Percentiles rank a stretch among this genome's conserved stretches.
These are phyloP conservation scores for Phycodurus eques DNA, from an alignment of 2,113 vertebrate species.

Conservation along the genomic window DNA sequence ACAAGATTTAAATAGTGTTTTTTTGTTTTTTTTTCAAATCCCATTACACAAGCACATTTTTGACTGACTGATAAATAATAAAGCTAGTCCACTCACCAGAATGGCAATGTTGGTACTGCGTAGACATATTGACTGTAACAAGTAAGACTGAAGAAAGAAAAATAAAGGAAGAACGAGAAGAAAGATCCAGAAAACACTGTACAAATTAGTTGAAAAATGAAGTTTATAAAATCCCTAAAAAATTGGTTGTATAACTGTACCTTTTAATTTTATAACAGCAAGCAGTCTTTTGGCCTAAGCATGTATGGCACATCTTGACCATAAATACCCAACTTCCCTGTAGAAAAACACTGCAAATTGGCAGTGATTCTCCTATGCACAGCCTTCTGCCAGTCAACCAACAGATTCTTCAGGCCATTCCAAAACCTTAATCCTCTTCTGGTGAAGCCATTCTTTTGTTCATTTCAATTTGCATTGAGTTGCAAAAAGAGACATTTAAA, in stretches of 20 bases:
- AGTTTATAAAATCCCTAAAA: too few species aligned
- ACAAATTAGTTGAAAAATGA: neutral
- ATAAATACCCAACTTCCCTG: neutral
- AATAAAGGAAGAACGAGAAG: too few species aligned
- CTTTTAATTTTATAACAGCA: neutral
- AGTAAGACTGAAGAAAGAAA: too few species aligned
- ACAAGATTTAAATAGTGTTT: neutral
- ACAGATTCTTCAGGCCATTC: neutral
- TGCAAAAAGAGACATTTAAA: neutral
- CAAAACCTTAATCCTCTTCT: slow-evolving; percentile 1
- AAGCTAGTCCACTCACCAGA: neutral
- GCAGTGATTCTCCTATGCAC: neutral
- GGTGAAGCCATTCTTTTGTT: slow-evolving; percentile 1
- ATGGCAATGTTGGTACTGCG: neutral
- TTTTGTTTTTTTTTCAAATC: neutral
- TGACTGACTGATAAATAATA: neutral
- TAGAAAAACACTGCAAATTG: neutral
- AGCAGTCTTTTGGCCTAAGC: neutral
- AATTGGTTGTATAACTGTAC: too few species aligned
- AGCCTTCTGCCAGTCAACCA: neutral
- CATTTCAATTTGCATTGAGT: neutral
- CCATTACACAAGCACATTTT: neutral
- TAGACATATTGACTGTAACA: too few species aligned
- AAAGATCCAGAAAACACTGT: too few species aligned
- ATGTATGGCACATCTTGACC: neutral